A percentile compares a stretch with the other conserved stretches of the same genome.
These are phyloP conservation scores for Sitobion miscanthi DNA, from an alignment of 1,140 invertebrate genomes.

Conservation along the genomic window DNA sequence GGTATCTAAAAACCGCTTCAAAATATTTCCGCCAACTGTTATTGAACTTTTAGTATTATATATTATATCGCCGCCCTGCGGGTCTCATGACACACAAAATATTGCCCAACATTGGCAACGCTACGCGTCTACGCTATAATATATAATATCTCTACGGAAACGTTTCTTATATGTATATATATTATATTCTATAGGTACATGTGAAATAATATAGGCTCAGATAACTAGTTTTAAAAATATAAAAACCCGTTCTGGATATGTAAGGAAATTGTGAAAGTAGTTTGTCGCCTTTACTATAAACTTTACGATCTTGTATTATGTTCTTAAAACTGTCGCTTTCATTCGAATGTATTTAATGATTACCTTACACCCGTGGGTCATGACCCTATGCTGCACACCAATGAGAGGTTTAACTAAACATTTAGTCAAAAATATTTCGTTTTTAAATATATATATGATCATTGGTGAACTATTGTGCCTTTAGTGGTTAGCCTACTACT, in stretches of 20 bases:
- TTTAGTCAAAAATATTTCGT: not conserved
- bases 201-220: slow-evolving; percentile 10
- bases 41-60: slow-evolving; percentile 40
- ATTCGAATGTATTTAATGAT: not conserved
- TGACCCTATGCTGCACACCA: not conserved
- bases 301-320: slow-evolving; percentile 30
- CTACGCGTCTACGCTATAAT: not conserved
- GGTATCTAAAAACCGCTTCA: not conserved
- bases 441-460: not conserved
- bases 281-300: not conserved
- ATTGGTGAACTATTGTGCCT: not conserved
- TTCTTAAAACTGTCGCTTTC: slow-evolving; percentile 38
- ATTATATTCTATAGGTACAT: slow-evolving; percentile 2
- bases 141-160: not conserved
- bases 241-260: slow-evolving; percentile 12
- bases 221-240: slow-evolving; percentile 27
- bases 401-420: not conserved
- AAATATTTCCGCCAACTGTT: slow-evolving; percentile 31
- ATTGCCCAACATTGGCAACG: not conserved
- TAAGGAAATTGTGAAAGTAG: slow-evolving; percentile 54
- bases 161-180: not conserved
- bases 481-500: too few relatives aligned
- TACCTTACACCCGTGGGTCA: not conserved
- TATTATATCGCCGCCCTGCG: not conserved
- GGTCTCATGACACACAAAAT: not conserved